Evolutionary conservation across 2,888 invertebrate species (phyloP), one percentile per base, ranked within the genome.

Genomic region (Tiliacea citrago): DNA sequence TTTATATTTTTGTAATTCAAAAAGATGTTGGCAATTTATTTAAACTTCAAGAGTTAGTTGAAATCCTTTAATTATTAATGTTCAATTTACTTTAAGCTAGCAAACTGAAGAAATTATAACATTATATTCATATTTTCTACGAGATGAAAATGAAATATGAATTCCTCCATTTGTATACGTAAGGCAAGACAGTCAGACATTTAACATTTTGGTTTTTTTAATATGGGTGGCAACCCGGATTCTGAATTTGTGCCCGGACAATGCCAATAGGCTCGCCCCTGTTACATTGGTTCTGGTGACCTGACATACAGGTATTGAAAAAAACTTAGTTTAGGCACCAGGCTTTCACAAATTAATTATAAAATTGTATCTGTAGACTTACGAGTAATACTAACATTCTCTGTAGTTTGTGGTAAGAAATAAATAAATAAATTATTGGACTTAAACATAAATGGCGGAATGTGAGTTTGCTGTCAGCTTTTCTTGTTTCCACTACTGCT

Each of bases 51-150:
- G 61, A 78, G 57, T 78, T 53, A 42, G 29, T 69, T 57, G 49
- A 77, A 76, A 68, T 68, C 35, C 61, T 76, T 68, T 68, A 68
- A 68, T 68, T 76, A 76, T 75, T 75, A 68, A 62, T 42, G n/a
- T 45, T 21, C 24, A 68, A 76, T 76, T 68, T 61, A 45, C 29
- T 68, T 76, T 12, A 53, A 29, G 39, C 60, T 47, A 13, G 51
- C 21, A 60, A 13, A 7, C 13, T 42, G 21, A 29, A 42, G 18
- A 53, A 47, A 29, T 13, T 45, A 16, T 35, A n/a, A 21, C 9
- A 42, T 57, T 16, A n/a, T 9, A 55, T 24, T 51, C 6, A 47
- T 57, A 57, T 49, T 55, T 65, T 57, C 18, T 18, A 10, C 10
- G 21, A 47, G 21, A 53, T 51, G n/a, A 21, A 24, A 29, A 29